Evolutionary conservation across 2,797 vertebrate species (phyloP), one percentile per base, ranked within the genome.

Genomic region (Ataeniobius toweri): DNA sequence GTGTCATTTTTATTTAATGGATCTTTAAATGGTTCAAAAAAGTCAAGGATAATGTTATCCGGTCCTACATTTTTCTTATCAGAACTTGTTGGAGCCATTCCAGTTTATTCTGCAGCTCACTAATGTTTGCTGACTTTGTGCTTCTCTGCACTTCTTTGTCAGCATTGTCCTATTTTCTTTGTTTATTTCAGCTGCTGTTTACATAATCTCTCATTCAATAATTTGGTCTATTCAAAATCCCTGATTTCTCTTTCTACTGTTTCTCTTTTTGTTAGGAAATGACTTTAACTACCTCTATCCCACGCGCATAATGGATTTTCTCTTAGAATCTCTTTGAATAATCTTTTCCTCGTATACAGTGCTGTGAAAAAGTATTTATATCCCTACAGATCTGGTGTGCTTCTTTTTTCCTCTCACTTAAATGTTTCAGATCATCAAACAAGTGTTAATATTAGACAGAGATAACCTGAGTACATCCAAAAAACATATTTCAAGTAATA

Each of bases 101-200:
- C 39, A 80, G 39, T 85, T 85, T 73, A 59, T 41, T 82, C 88
- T 61, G 80, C 80, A 83, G 75, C 61, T 77, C 71, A 56, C 46
- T 39, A 71, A 28, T 74, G 26, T 16, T 46, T 73, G 70, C 77
- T 80, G 78, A 61, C 63, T 76, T 65, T 80, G 59, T 65, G 59
- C 28, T 75, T 79, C 53, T 81, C 59, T 63, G 28, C 73, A 36
- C 16, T 55, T 83, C 56, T 80, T 81, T 76, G 74, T 88, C 86
- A 85, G 81, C 81, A 79, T 61, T 83, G 71, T 83, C 68, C 83
- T 78, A n/a, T 36, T 82, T 83, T 77, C 50, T 75, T 75, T 77
- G 6, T 39, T 44, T 73, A 73, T 72, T 75, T 71, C 31, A 78
- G 67, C 46, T 6, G 53, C 46, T 75, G 56, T 86, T 84, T 83